These are phyloP conservation scores for Eriosoma lanigerum DNA, from an alignment of 1,140 invertebrate genomes.

Conservation along the genomic window DNA sequence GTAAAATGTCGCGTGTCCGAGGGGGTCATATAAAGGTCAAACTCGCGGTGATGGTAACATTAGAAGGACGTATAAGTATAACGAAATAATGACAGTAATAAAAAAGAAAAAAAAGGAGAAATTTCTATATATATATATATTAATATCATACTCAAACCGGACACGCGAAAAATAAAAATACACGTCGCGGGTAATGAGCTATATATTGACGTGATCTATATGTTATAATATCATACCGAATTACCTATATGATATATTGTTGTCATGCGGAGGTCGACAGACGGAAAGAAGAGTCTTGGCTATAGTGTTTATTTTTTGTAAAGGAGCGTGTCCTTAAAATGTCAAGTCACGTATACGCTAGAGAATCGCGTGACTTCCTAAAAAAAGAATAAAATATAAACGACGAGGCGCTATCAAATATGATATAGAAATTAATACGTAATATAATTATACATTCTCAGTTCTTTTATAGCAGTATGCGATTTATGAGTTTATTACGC, in stretches of 20 bases:
- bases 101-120: slow-evolving; percentile 9
- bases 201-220: background rate
- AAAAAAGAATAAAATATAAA: background rate
- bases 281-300: background rate
- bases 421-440: background rate
- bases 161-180: slow-evolving; percentile 28
- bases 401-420: background rate
- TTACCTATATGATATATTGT: background rate
- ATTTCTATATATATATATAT: background rate
- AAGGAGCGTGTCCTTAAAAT: slow-evolving; percentile 32
- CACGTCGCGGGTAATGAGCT: background rate
- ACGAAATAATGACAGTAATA: slow-evolving; percentile 39
- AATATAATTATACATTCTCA: background rate
- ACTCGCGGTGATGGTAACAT: background rate
- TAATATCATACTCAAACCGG: background rate
- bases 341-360: background rate
- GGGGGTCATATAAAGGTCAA: slow-evolving; percentile 40
- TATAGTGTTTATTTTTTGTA: background rate
- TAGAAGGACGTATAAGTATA: background rate
- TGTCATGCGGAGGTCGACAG: background rate
- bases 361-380: slow-evolving; percentile 8
- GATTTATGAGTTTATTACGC: background rate
- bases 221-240: background rate
- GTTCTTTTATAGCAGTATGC: background rate
- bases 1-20: slow-evolving; percentile 46